Conservation (phyloP, 2,888 invertebrate species). For the Patella pellucida region DNA sequence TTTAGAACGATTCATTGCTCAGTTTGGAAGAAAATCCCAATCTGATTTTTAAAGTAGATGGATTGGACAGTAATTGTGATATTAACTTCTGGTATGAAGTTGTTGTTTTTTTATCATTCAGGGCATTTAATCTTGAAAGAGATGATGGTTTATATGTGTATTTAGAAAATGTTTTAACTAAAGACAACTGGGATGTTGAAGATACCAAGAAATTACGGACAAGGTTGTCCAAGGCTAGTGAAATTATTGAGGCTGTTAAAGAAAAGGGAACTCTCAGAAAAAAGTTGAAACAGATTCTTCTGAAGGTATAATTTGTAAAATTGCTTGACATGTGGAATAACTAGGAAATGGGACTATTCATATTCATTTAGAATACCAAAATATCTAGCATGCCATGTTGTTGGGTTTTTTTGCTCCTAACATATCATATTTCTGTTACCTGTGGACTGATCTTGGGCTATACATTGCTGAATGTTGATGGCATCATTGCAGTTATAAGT, state of each 20-base stretch:
- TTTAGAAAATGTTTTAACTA: constrained; percentile 50
- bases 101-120: constrained; percentile 27
- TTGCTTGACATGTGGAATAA: no score
- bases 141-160: constrained; percentile 54
- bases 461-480: no score
- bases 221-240: constrained; percentile 3
- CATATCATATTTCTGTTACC: no score
- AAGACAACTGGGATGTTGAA: not conserved
- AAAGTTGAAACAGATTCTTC: constrained; percentile 44
- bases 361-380: no score
- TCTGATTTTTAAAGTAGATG: not conserved
- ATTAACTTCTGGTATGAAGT: not conserved
- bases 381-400: no score
- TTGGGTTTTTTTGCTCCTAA: no score
- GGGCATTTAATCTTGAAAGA: constrained; percentile 53
- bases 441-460: no score
- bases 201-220: not conserved
- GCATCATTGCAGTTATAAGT: not conserved
- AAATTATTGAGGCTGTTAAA: constrained; percentile 25
- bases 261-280: constrained; percentile 37
- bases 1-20: no score
- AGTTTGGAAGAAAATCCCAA: no score
- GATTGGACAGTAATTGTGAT: not conserved
- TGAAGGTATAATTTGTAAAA: constrained; percentile 36
- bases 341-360: no score